Percentiles rank a stretch among this genome's conserved stretches.
Evolutionary conservation across 2,888 invertebrate species (phyloP).

Genomic region (Melitaea athalia): DNA sequence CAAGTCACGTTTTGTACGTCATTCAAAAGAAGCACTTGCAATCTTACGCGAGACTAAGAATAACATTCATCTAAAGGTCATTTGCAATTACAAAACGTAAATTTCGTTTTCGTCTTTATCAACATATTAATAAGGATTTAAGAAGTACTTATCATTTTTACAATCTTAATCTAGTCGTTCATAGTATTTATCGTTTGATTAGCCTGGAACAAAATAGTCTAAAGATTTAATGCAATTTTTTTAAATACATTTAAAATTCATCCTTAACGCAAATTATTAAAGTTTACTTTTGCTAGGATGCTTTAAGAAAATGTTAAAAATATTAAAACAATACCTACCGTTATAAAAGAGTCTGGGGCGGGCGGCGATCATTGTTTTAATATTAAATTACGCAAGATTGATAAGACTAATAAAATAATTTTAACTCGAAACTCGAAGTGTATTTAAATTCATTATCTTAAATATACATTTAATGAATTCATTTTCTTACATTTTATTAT

Average conservation of each 20-base stretch:
- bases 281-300: not conserved
- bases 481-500: no score
- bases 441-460: no score
- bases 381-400: not conserved
- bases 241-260: not conserved
- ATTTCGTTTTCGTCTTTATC: slow-evolving; percentile 17
- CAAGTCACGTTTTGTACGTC: slow-evolving; percentile 11
- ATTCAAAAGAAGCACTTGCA: slow-evolving; percentile 13
- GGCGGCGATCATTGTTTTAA: not conserved
- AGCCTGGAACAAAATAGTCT: slow-evolving; percentile 4
- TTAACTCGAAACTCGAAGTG: no score
- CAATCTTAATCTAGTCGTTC: slow-evolving; percentile 15
- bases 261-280: not conserved
- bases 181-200: slow-evolving; percentile 6
- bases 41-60: slow-evolving; percentile 29
- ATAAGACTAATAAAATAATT: no score
- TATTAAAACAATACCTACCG: not conserved
- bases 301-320: not conserved
- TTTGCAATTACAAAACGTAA: slow-evolving; percentile 24
- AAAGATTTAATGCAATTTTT: not conserved
- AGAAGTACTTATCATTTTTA: not conserved
- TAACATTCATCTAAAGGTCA: slow-evolving; percentile 33
- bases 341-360: not conserved
- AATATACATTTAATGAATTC: no score
- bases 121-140: slow-evolving; percentile 19